Conservation (phyloP, 2,888 invertebrate genomes). For the Tetheella fluctuosa region DNA sequence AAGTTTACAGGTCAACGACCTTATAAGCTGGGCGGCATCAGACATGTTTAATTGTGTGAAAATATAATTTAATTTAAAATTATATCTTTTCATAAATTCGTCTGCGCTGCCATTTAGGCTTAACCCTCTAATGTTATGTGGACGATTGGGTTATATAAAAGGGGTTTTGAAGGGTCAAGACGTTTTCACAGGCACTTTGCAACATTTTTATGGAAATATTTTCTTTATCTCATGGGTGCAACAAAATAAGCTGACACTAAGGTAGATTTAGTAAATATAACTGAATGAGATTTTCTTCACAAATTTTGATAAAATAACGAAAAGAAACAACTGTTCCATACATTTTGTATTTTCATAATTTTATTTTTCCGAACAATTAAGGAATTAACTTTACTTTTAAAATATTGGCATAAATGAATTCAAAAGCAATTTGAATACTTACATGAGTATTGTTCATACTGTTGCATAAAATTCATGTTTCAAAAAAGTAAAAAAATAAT, state of each 20-base stretch:
- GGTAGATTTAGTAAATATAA: no score
- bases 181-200: not conserved
- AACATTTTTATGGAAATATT: not conserved
- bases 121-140: conserved; percentile 1
- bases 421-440: no score
- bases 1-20: not conserved
- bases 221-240: not conserved
- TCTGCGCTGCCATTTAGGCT: not conserved
- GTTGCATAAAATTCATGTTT: not conserved
- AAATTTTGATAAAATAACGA: no score
- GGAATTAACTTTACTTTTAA: no score
- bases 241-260: no score
- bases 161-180: not conserved
- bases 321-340: no score
- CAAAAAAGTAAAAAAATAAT: not conserved
- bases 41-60: not conserved
- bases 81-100: conserved; percentile 1
- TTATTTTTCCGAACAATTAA: no score
- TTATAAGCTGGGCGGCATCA: not conserved
- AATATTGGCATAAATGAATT: no score
- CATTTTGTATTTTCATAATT: no score
- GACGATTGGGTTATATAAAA: conserved; percentile 2
- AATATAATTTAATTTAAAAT: no score
- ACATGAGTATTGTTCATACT: no score
- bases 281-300: no score